Conservation (phyloP, 2,113 vertebrate genomes). For the Salvelinus sp. region DNA sequence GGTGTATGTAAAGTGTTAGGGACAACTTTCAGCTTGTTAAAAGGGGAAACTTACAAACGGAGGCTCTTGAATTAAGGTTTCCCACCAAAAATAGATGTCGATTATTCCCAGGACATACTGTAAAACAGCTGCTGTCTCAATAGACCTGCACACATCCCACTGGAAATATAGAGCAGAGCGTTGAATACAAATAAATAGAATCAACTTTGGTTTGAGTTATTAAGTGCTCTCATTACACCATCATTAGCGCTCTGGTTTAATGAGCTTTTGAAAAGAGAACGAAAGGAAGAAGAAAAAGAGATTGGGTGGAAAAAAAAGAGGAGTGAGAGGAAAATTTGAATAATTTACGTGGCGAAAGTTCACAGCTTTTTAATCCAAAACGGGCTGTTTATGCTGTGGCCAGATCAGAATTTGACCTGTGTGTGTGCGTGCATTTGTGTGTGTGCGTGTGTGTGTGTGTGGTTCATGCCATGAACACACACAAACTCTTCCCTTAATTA, state of each 20-base stretch:
- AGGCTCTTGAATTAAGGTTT: slow-evolving; percentile 37
- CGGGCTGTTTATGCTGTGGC: slow-evolving; percentile 43
- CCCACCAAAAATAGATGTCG: slow-evolving; percentile 34
- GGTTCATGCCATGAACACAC: slow-evolving; percentile 55
- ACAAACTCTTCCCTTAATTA: slow-evolving; percentile 58
- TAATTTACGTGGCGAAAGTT: slow-evolving; percentile 12
- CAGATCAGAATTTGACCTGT: slow-evolving; percentile 13
- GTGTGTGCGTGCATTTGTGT: not conserved
- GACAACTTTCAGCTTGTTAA: no score
- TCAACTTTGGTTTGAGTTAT: not conserved
- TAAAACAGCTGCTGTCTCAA: not conserved
- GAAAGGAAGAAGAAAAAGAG: slow-evolving; percentile 1
- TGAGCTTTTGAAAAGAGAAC: slow-evolving; percentile 25
- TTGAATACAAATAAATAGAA: not conserved
- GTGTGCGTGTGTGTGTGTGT: not conserved
- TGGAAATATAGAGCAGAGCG: not conserved
- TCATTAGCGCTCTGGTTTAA: slow-evolving; percentile 13
- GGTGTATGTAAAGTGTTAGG: not conserved
- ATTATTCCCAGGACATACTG: slow-evolving; percentile 4
- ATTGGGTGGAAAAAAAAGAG: not conserved
- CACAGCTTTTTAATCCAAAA: slow-evolving; percentile 21
- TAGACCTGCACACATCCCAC: not conserved
- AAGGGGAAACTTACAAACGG: no score
- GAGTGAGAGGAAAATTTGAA: slow-evolving; percentile 13
- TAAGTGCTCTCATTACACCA: not conserved